phyloP scores from a whole-genome alignment of 2,113 vertebrate genomes.

The Argyrosomus japonicus region DNA sequence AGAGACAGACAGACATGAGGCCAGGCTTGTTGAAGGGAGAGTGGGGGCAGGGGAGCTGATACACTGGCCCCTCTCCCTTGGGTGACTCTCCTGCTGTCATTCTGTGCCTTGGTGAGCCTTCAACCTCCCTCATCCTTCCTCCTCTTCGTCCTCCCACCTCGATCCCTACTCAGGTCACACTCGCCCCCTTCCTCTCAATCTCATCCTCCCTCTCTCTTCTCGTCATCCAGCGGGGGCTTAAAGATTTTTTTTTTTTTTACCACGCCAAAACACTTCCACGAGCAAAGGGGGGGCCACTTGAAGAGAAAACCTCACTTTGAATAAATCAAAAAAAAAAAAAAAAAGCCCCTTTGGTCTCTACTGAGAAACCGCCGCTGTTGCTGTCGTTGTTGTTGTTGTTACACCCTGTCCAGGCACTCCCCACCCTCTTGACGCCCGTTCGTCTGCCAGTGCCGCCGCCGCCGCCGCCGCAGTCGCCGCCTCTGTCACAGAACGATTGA shows the following conservation, averaged over 20 bases:
- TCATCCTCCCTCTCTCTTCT: background rate
- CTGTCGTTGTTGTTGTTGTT: background rate
- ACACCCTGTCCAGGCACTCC: slow-evolving; percentile 50
- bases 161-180: slow-evolving; percentile 74
- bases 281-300: slow-evolving; percentile 37
- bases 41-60: slow-evolving; percentile 80
- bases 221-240: slow-evolving; percentile 30
- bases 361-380: slow-evolving; percentile 50
- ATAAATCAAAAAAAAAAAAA: background rate
- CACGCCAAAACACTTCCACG: slow-evolving; percentile 64
- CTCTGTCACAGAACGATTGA: slow-evolving; percentile 53
- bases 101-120: slow-evolving; percentile 96
- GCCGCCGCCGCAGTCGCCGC: slow-evolving; percentile 2
- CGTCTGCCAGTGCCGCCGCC: slow-evolving; percentile 54
- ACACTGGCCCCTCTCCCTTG: slow-evolving; percentile 73
- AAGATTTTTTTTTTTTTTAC: slow-evolving; percentile 23
- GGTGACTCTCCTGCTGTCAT: slow-evolving; percentile 87
- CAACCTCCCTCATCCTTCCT: slow-evolving; percentile 79
- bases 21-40: slow-evolving; percentile 85
- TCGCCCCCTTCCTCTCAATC: background rate
- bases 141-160: slow-evolving; percentile 20
- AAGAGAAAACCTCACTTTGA: slow-evolving; percentile 42
- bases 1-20: slow-evolving; percentile 72
- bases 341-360: slow-evolving; percentile 39
- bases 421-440: slow-evolving; percentile 35